A percentile compares a stretch with the other conserved stretches of the same genome.
Evolutionary conservation across 2,888 invertebrate genomes (phyloP).

Genomic region (Pheosia gnoma): DNA sequence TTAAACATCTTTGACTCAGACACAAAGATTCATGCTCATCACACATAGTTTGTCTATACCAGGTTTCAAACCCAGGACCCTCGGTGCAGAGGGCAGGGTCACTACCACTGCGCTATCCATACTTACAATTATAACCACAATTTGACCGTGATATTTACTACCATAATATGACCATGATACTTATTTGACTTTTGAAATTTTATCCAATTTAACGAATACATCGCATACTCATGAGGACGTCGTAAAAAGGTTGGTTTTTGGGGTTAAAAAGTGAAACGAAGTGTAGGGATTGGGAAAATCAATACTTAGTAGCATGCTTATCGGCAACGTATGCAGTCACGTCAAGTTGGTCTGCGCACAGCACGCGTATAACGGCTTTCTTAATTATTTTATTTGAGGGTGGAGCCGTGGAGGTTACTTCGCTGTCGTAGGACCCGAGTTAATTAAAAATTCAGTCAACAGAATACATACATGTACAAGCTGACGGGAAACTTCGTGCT

Average conservation of each 20-base stretch:
- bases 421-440: constrained; percentile 4
- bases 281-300: constrained; percentile 58
- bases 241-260: constrained; percentile 17
- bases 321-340: constrained; percentile 60
- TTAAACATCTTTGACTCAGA: too few species aligned
- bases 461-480: constrained; percentile 8
- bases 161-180: too few species aligned
- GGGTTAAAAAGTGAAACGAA: constrained; percentile 38
- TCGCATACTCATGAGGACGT: too few species aligned
- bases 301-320: constrained; percentile 48
- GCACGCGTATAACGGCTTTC: constrained; percentile 24
- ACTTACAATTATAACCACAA: too few species aligned
- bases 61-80: too few species aligned
- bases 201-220: too few species aligned
- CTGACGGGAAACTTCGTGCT: constrained; percentile 10
- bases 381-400: constrained; percentile 44
- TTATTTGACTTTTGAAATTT: too few species aligned
- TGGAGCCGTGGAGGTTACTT: constrained; percentile 11
- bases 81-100: too few species aligned
- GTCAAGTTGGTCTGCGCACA: constrained; percentile 46
- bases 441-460: constrained; percentile 24
- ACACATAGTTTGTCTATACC: too few species aligned
- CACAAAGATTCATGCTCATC: too few species aligned
- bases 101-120: too few species aligned
- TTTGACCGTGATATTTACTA: too few species aligned